Evolutionary conservation across 2,888 invertebrate species (phyloP).

Genomic region (Drepana falcataria): DNA sequence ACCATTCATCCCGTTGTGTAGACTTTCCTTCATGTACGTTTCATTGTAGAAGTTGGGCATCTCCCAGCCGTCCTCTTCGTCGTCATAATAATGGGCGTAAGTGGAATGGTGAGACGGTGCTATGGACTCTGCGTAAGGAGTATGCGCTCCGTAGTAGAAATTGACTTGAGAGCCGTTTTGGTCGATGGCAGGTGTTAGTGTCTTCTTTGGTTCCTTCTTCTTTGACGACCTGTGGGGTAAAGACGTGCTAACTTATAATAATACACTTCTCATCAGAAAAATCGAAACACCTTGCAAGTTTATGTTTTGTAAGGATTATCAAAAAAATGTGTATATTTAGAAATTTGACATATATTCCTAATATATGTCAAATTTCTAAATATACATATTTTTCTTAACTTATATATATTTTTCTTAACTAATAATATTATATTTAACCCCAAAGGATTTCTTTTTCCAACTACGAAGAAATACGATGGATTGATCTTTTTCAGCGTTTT

Average conservation of each 20-base stretch:
- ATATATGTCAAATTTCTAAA: background rate
- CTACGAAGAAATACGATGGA: no score
- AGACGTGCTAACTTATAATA: background rate
- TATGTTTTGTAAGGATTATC: no score
- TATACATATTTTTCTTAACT: background rate
- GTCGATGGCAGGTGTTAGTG: slow-evolving; percentile 91
- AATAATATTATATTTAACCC: no score
- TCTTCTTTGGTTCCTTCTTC: slow-evolving; percentile 94
- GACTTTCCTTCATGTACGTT: slow-evolving; percentile 96
- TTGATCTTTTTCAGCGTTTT: no score
- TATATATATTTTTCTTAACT: no score
- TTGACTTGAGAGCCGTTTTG: slow-evolving; percentile 96
- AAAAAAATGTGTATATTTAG: no score
- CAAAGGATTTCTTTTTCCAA: no score
- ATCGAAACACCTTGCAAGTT: no score
- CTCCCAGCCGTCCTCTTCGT: slow-evolving; percentile 97
- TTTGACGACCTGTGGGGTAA: slow-evolving; percentile 82
- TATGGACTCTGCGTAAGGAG: slow-evolving; percentile 96
- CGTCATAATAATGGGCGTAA: slow-evolving; percentile 96
- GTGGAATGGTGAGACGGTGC: slow-evolving; percentile 97
- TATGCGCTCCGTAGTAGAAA: slow-evolving; percentile 97
- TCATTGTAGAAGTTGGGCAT: slow-evolving; percentile 98
- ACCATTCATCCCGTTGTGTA: slow-evolving; percentile 90
- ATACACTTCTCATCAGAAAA: no score
- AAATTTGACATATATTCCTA: background rate